Evolutionary conservation across 2,113 vertebrate genomes (phyloP), one percentile per base, ranked within the genome.

Genomic region (Bos indicus): DNA sequence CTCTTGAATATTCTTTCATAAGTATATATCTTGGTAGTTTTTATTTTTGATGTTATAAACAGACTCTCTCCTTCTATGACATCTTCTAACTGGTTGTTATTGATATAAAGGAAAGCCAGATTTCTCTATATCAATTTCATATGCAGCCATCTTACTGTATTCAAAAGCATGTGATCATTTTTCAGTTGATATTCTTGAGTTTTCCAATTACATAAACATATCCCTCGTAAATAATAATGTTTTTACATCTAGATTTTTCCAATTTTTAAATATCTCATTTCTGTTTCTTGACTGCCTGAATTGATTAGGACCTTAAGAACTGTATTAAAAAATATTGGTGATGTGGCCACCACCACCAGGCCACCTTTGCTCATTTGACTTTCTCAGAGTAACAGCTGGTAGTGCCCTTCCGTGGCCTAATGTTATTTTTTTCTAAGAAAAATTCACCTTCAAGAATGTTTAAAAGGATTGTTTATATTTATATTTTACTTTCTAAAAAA

Each of bases 191-290:
- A 57, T 46, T 90, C 33, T 71, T 74, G 60, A 94, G 36, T 71
- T 89, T 48, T 64, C 23, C 51, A 89, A 19, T 64, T 51, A 52
- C n/a, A 36, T 88, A 88, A 81, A 33, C 62, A 95, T 89, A 13
- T 59, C 5, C 28, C 25, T 46, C 85, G 23, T 5, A 74, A 77
- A 90, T 84, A 93, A 93, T 43, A 51, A 40, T n/a, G 64, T 43
- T 80, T 91, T 86, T 84, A 78, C 15, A 91, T 57, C 83, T 95
- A 91, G 56, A 87, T 87, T 95, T 92, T 92, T 78, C 14, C 13
- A 84, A 19, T 40, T 83, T 92, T 88, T 78, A 92, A 95, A 80
- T 16, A 95, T 64, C 25, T 60, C 36, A 82, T 88, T 84, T 88
- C 57, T 67, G 13, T 96, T 15, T 89, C 48, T 82, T 94, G 57